A percentile compares a stretch with the other conserved stretches of the same genome.
Evolutionary conservation across 2,797 vertebrate genomes (phyloP).

Genomic region (Cyclura pinguis): DNA sequence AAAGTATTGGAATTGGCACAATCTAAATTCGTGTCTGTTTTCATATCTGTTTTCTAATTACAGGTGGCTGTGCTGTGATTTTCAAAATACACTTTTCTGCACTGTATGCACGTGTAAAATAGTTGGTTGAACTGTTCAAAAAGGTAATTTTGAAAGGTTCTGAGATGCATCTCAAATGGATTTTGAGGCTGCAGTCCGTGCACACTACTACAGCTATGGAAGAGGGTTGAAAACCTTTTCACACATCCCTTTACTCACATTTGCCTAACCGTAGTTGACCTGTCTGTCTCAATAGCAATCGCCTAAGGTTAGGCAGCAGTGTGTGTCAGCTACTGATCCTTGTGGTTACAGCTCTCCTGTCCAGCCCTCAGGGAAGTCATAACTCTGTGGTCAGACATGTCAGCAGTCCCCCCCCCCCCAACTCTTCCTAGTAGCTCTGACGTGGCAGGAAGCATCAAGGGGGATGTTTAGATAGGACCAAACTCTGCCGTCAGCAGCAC

Average conservation of each 20-base stretch:
- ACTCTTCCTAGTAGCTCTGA: slow-evolving; percentile 19
- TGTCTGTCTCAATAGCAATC: not conserved
- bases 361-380: slow-evolving; percentile 20
- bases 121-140: not conserved
- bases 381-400: slow-evolving; percentile 44
- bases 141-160: not conserved
- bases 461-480: slow-evolving; percentile 47
- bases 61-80: not conserved
- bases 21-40: not conserved
- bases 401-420: not conserved
- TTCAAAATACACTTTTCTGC: not conserved
- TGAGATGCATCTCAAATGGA: not conserved
- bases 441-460: slow-evolving; percentile 44
- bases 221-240: not conserved
- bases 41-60: not conserved
- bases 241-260: not conserved
- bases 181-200: not conserved
- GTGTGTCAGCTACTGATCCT: not conserved
- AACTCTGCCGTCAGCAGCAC: slow-evolving; percentile 30
- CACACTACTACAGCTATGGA: too few relatives aligned
- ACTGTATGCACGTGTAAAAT: not conserved
- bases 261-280: not conserved
- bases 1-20: not conserved
- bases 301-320: slow-evolving; percentile 4
- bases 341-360: slow-evolving; percentile 24